These are phyloP conservation scores for Lucilia sericata DNA, from an alignment of 1,140 invertebrate species.

Conservation along the genomic window DNA sequence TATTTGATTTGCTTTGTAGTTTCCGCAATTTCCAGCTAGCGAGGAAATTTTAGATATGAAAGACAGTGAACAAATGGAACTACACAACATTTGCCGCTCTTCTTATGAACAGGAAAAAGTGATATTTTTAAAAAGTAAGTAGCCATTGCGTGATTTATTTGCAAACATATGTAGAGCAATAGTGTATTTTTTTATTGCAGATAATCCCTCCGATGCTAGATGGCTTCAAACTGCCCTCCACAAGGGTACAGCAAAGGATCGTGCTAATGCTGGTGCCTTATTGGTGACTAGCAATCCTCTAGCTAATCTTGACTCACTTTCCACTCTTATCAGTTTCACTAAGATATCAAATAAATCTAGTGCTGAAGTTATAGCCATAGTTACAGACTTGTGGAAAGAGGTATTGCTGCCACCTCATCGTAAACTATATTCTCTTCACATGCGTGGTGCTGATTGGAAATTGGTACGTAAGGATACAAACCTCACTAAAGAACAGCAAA, in stretches of 20 bases:
- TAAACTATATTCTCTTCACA: conserved; percentile 76
- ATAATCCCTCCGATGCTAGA: conserved; percentile 62
- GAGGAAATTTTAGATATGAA: conserved; percentile 65
- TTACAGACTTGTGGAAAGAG: conserved; percentile 78
- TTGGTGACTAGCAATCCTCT: conserved; percentile 82
- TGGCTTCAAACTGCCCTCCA: conserved; percentile 81
- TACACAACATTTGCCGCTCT: conserved; percentile 61
- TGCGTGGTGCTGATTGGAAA: conserved; percentile 71
- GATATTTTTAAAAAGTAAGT: conserved; percentile 57
- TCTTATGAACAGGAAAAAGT: conserved; percentile 58
- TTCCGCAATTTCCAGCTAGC: conserved; percentile 57
- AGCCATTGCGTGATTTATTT: not conserved
- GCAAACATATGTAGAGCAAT: not conserved
- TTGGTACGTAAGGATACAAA: conserved; percentile 53
- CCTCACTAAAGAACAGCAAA: conserved; percentile 69
- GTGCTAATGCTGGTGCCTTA: conserved; percentile 80
- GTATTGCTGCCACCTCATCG: conserved; percentile 76
- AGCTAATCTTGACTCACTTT: conserved; percentile 76
- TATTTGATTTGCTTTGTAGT: too few species aligned
- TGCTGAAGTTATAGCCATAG: conserved; percentile 73
- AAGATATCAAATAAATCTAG: conserved; percentile 78
- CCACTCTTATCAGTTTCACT: conserved; percentile 76
- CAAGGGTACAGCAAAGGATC: conserved; percentile 81
- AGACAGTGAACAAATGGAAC: conserved; percentile 61
- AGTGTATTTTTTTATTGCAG: conserved; percentile 46